These are phyloP conservation scores for Callopanchax toddi DNA, from an alignment of 2,113 vertebrate genomes.

Conservation along the genomic window DNA sequence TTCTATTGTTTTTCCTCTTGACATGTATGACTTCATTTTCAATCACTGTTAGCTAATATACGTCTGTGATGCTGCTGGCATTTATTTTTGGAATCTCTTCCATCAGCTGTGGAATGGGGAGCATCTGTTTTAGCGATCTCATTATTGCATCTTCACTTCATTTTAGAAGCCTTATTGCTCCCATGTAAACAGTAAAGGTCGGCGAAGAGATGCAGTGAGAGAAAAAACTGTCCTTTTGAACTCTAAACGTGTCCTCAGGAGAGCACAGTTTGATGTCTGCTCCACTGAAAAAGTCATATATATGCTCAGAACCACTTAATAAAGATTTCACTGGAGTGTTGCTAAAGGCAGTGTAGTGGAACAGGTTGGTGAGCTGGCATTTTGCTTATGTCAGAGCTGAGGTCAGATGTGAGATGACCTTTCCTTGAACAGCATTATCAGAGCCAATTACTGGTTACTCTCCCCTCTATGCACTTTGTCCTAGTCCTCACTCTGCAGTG, in stretches of 20 bases:
- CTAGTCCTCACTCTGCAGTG: conserved; percentile 19
- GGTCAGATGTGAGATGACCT: conserved; percentile 46
- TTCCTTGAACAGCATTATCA: conserved; percentile 20
- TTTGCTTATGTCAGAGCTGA: conserved; percentile 37
- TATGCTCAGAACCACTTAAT: conserved; percentile 11
- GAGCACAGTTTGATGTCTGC: conserved; percentile 33
- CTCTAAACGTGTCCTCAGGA: conserved; percentile 33
- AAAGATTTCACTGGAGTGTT: conserved; percentile 12
- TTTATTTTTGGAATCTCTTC: background rate
- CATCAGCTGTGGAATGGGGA: background rate
- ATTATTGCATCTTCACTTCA: background rate
- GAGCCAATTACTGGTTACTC: conserved; percentile 42
- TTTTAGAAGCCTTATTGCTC: background rate
- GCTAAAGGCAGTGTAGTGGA: conserved; percentile 26
- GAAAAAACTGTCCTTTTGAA: conserved; percentile 63
- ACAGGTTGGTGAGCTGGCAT: conserved; percentile 53
- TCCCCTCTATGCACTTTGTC: conserved; percentile 31
- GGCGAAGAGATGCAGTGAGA: conserved; percentile 35
- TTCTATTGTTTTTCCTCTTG: background rate
- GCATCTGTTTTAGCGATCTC: background rate
- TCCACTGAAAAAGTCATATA: conserved; percentile 34
- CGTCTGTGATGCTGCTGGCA: background rate
- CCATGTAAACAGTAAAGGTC: conserved; percentile 3
- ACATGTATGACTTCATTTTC: background rate
- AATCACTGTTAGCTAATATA: background rate